phyloP scores from a whole-genome alignment of 2,113 vertebrate species.

The Callaeas wilsoni region DNA sequence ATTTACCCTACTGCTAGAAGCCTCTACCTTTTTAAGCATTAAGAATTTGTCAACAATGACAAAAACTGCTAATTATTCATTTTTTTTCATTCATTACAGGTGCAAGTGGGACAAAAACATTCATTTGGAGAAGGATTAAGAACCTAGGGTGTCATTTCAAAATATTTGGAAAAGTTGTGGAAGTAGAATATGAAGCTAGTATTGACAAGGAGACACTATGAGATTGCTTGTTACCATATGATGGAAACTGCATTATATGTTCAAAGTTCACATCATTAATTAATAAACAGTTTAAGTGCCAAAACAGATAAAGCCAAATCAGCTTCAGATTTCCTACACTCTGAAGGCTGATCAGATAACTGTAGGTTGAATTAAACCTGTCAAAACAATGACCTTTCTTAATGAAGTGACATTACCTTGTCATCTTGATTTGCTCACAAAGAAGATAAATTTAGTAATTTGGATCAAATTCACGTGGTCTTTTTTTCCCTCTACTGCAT shows the following conservation, averaged over 20 bases:
- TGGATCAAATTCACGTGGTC: neutral
- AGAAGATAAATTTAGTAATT: neutral
- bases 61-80: neutral
- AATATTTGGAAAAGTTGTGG: neutral
- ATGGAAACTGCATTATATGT: neutral
- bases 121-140: neutral
- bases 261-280: slow-evolving; percentile 39
- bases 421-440: slow-evolving; percentile 39
- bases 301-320: slow-evolving; percentile 45
- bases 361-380: slow-evolving; percentile 35
- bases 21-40: neutral
- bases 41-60: neutral
- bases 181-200: neutral
- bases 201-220: neutral
- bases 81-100: neutral
- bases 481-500: neutral
- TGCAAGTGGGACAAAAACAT: neutral
- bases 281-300: slow-evolving; percentile 31
- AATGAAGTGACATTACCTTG: slow-evolving; percentile 27
- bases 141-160: neutral
- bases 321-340: slow-evolving; percentile 23
- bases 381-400: slow-evolving; percentile 40
- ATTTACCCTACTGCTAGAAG: neutral
- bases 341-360: slow-evolving; percentile 1
- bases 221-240: slow-evolving; percentile 4